Evolutionary conservation across 2,888 invertebrate species (phyloP).

Genomic region (Zootermopsis nevadensis): DNA sequence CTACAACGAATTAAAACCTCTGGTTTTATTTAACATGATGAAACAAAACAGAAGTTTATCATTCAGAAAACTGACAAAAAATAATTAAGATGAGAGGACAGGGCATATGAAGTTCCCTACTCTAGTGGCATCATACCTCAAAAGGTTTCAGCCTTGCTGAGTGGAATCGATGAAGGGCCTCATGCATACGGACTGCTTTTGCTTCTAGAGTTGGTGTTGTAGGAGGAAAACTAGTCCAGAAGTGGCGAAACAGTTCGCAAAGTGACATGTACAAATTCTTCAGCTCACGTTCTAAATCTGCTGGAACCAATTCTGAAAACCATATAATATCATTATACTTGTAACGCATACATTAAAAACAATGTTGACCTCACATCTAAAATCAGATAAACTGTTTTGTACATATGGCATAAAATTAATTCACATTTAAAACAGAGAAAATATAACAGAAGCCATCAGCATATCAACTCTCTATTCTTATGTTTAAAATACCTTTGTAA

Average conservation of each 20-base stretch:
- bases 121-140: constrained; percentile 72
- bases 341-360: background rate
- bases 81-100: too few species aligned
- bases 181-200: constrained; percentile 87
- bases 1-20: too few species aligned
- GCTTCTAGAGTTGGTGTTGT: constrained; percentile 80
- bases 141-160: constrained; percentile 86
- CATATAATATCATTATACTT: background rate
- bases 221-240: constrained; percentile 93
- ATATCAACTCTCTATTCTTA: too few species aligned
- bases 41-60: too few species aligned
- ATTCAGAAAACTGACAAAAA: background rate
- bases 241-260: constrained; percentile 90
- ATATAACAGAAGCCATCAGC: too few species aligned
- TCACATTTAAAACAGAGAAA: too few species aligned
- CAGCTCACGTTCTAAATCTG: constrained; percentile 85
- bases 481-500: too few species aligned
- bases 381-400: background rate
- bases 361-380: background rate
- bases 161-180: constrained; percentile 89
- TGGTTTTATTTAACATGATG: too few species aligned
- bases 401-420: too few species aligned
- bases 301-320: constrained; percentile 81
- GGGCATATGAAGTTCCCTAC: too few species aligned
- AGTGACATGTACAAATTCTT: constrained; percentile 86